These are phyloP conservation scores for Spicauda simplicius DNA, from an alignment of 2,888 invertebrate genomes.

Conservation along the genomic window DNA sequence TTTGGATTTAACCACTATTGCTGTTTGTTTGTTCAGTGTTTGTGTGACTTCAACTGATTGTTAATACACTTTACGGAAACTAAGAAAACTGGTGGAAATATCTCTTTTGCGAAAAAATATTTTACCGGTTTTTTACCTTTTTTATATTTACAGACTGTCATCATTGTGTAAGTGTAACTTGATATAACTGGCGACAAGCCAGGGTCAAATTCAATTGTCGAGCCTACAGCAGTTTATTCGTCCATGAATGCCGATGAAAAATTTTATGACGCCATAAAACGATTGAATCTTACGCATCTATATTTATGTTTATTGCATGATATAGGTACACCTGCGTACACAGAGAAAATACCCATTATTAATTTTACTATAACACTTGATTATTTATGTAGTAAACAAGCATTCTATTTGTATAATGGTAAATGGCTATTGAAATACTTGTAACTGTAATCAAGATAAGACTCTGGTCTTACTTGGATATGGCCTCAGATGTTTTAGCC, in stretches of 20 bases:
- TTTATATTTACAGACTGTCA: not conserved
- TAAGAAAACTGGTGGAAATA: not conserved
- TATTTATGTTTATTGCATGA: not conserved
- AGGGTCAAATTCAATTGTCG: constrained; percentile 67
- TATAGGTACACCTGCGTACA: not conserved
- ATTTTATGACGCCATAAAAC: constrained; percentile 52
- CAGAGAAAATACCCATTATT: not conserved
- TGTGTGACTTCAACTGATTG: not conserved
- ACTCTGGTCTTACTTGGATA: no score
- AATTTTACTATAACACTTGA: no score
- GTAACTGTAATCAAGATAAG: no score
- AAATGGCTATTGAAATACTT: no score
- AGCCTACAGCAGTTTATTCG: constrained; percentile 54
- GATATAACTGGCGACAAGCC: constrained; percentile 57
- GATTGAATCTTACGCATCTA: constrained; percentile 17
- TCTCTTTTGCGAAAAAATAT: not conserved
- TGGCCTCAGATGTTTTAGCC: no score
- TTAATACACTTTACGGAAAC: not conserved
- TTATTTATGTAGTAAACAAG: no score
- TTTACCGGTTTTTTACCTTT: not conserved
- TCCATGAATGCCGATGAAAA: constrained; percentile 49
- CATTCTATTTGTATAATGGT: no score
- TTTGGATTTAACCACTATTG: constrained; percentile 20
- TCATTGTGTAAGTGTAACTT: constrained; percentile 24
- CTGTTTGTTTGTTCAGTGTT: not conserved